phyloP scores from a whole-genome alignment of 2,797 vertebrate genomes.

The Cephalopachus bancanus region DNA sequence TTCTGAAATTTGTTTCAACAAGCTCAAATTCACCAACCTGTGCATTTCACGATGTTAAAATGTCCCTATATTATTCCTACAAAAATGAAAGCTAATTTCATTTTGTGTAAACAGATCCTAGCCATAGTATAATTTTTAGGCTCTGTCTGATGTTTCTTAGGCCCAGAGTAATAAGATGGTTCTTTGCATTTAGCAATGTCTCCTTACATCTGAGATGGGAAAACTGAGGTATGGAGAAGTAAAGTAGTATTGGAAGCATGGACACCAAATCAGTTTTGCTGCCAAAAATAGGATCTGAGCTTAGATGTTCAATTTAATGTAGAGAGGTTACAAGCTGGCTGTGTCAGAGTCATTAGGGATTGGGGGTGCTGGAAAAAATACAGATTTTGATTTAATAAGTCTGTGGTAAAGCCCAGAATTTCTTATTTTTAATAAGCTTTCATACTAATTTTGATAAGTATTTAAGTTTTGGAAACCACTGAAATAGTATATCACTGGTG shows the following conservation, averaged over 20 bases:
- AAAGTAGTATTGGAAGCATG: background rate
- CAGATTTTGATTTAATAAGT: constrained; percentile 16
- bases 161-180: background rate
- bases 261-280: constrained; percentile 31
- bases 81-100: constrained; percentile 36
- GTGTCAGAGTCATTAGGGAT: background rate
- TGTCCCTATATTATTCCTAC: background rate
- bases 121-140: background rate
- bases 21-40: background rate
- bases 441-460: constrained; percentile 25
- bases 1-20: constrained; percentile 39
- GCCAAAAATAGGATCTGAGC: background rate
- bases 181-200: constrained; percentile 23
- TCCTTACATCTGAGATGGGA: background rate
- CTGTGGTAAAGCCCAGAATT: background rate
- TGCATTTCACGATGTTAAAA: constrained; percentile 33
- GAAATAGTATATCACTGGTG: background rate
- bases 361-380: background rate
- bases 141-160: background rate
- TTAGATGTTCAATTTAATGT: background rate
- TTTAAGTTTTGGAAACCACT: background rate
- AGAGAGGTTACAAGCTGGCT: background rate
- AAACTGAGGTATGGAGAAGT: background rate
- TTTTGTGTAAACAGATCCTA: constrained; percentile 18
- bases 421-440: constrained; percentile 15